phyloP scores from a whole-genome alignment of 2,888 invertebrate genomes.

The Hydroisotoma schaefferi region DNA sequence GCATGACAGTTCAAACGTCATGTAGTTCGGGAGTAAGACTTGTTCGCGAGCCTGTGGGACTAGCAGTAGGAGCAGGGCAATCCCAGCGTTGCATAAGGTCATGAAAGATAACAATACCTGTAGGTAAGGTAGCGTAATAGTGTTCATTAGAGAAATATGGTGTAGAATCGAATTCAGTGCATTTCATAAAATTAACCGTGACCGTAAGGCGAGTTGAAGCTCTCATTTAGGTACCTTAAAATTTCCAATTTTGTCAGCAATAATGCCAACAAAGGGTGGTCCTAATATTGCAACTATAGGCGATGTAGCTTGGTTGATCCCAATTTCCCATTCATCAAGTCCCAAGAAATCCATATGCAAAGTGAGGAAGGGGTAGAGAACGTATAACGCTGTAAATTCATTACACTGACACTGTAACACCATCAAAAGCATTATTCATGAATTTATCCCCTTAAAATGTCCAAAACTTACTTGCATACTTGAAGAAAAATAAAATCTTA shows the following conservation, averaged over 20 bases:
- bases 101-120: slow-evolving; percentile 66
- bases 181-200: too few species aligned
- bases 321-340: slow-evolving; percentile 73
- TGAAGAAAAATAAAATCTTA: slow-evolving; percentile 72
- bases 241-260: slow-evolving; percentile 76
- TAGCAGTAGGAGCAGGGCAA: slow-evolving; percentile 64
- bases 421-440: not conserved
- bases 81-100: slow-evolving; percentile 64
- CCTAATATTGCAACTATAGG: slow-evolving; percentile 72
- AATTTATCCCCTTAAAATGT: too few species aligned
- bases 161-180: not conserved
- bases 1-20: slow-evolving; percentile 62
- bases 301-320: slow-evolving; percentile 73
- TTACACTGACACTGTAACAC: not conserved
- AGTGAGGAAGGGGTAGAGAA: slow-evolving; percentile 73
- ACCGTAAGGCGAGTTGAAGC: too few species aligned
- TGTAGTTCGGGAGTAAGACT: slow-evolving; percentile 62
- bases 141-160: too few species aligned
- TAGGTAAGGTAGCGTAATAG: slow-evolving; percentile 25
- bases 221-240: slow-evolving; percentile 68
- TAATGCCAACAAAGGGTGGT: slow-evolving; percentile 71
- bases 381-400: slow-evolving; percentile 63
- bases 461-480: slow-evolving; percentile 68
- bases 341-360: slow-evolving; percentile 76
- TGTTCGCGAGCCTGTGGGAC: slow-evolving; percentile 70